Conservation (phyloP, 2,113 vertebrate species). For the Lutjanus erythropterus region DNA sequence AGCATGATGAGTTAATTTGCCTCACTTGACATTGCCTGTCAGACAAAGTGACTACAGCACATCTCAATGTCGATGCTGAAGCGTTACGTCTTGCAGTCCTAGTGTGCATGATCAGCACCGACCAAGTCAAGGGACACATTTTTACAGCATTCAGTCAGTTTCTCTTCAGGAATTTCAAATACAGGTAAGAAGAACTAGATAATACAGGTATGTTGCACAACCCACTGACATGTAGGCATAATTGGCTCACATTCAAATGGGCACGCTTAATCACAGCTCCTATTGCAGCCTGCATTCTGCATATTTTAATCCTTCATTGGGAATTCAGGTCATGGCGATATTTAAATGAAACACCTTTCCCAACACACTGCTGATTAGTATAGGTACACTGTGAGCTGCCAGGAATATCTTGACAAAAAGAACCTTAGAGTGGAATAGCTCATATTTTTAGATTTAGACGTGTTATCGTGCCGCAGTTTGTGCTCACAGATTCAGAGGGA, state of each 20-base stretch:
- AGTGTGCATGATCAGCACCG: not conserved
- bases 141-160: not conserved
- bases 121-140: not conserved
- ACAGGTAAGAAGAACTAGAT: not conserved
- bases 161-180: not conserved
- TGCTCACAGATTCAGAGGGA: constrained; percentile 10
- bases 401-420: constrained; percentile 22
- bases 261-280: constrained; percentile 25
- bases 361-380: constrained; percentile 8
- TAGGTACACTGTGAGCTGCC: constrained; percentile 19
- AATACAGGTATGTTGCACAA: not conserved
- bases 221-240: not conserved
- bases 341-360: constrained; percentile 37
- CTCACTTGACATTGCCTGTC: too few relatives aligned
- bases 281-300: constrained; percentile 35
- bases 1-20: too few relatives aligned
- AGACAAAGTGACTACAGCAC: too few relatives aligned
- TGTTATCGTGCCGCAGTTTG: constrained; percentile 5
- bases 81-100: too few relatives aligned
- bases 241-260: constrained; percentile 36
- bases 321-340: constrained; percentile 11
- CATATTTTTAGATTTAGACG: constrained; percentile 4
- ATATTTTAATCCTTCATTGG: constrained; percentile 41
- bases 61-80: too few relatives aligned
- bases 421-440: not conserved